phyloP scores from a whole-genome alignment of 92 coral and sea anemone species.

The Epizoanthus ramosus region DNA sequence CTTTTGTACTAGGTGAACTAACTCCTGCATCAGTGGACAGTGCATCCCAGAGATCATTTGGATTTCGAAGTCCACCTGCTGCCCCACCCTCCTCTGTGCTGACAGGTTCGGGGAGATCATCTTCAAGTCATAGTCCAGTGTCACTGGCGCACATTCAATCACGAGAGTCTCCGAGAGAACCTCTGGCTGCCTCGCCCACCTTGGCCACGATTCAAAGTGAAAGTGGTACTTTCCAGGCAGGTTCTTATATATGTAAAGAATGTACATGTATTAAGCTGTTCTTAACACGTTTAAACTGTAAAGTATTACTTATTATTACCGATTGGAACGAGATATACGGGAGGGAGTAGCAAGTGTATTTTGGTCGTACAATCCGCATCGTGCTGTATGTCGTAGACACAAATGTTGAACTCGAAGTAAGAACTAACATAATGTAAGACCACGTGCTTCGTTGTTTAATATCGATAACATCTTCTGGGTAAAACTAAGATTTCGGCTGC shows the following conservation, averaged over 20 bases:
- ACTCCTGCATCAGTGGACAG: background rate
- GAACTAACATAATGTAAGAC: no score
- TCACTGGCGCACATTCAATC: background rate
- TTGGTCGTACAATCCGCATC: no score
- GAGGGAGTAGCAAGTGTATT: no score
- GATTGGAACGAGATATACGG: no score
- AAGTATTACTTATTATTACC: no score
- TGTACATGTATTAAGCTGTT: no score
- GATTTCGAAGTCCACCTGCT: slow-evolving; percentile 1
- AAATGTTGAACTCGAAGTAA: no score
- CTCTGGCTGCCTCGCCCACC: background rate
- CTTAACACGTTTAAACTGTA: no score
- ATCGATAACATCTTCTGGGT: no score
- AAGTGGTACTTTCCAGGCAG: slow-evolving; percentile 17
- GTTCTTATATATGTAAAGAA: background rate
- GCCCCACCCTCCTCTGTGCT: background rate
- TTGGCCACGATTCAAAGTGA: slow-evolving; percentile 13
- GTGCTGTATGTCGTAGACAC: no score
- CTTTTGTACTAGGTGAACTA: background rate
- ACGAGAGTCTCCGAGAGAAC: slow-evolving; percentile 5
- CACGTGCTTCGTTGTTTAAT: no score
- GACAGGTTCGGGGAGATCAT: slow-evolving; percentile 2
- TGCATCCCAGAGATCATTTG: background rate
- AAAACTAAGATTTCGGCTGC: no score
- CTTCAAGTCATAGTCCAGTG: slow-evolving; percentile 21